Conservation (phyloP, 2,888 invertebrate species). For the Boloria euphrosyne region DNA sequence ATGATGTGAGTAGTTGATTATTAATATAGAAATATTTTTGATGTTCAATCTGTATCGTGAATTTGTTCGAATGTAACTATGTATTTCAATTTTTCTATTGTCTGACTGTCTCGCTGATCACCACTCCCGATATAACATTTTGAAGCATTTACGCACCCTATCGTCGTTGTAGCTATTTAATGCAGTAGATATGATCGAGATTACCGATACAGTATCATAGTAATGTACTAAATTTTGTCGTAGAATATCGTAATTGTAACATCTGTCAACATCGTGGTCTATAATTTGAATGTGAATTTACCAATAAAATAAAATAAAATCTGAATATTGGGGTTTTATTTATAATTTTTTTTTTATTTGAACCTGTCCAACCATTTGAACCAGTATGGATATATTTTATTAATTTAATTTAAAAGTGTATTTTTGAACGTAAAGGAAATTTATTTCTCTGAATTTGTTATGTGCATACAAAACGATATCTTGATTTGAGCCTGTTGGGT, state of each 20-base stretch:
- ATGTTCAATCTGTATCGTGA: conserved; percentile 78
- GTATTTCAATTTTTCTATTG: conserved; percentile 70
- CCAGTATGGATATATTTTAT: too few species aligned
- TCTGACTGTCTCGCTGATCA: conserved; percentile 63
- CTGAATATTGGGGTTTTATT: conserved; percentile 50
- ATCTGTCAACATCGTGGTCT: conserved; percentile 79
- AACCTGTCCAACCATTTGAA: too few species aligned
- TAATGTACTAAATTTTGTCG: conserved; percentile 73
- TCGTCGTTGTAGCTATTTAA: conserved; percentile 72
- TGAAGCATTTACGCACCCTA: conserved; percentile 79
- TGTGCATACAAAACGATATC: too few species aligned
- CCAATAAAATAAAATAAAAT: conserved; percentile 79
- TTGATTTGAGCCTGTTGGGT: too few species aligned
- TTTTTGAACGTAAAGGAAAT: too few species aligned
- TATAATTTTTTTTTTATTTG: conserved; percentile 19
- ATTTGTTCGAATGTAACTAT: conserved; percentile 67
- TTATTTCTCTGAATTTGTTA: too few species aligned
- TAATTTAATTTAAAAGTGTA: too few species aligned
- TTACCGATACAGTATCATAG: conserved; percentile 79
- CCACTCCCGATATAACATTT: conserved; percentile 66
- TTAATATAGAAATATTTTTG: conserved; percentile 77
- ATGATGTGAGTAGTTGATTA: conserved; percentile 71
- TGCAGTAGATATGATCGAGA: conserved; percentile 74
- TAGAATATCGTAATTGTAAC: conserved; percentile 73
- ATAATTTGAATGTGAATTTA: conserved; percentile 82